Evolutionary conservation across 2,113 vertebrate genomes (phyloP), one percentile per base, ranked within the genome.

Genomic region (Merops nubicus): DNA sequence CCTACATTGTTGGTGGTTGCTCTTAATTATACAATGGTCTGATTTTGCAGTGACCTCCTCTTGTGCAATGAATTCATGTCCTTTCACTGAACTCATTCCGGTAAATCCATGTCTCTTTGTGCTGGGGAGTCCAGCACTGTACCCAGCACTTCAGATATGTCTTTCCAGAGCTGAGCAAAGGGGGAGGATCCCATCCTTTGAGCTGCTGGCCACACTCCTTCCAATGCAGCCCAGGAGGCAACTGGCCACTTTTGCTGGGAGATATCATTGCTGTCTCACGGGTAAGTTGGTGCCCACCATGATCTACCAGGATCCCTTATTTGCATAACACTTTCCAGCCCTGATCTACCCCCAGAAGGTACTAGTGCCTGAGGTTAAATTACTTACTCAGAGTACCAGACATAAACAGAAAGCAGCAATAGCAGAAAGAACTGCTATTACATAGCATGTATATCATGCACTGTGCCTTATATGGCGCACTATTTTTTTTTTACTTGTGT

Each of bases 301-400:
- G 22, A 76, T 5, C 3, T 11, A n/a, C n/a, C 3, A 21, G 45
- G 5, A 23, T 15, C 21, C 4, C 6, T 70, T 51, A 17, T 57
- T 43, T 67, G 4, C 51, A n/a, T 16, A 36, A 22, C 25, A 28
- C 16, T 62, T 83, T 67, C 16, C 23, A 82, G 43, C 8, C 8
- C 31, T n/a, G 9, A 8, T 25, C 8, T 15, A 40, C 4, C 5
- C 3, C 9, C 6, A 48, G 12, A 34, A 25, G 1, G 1, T 21
- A n/a, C 4, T 64, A 2, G 29, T 65, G 29, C 5, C 14, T 74
- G 17, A 10, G 5, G 2, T 48, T 42, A 28, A 45, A 31, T n/a
- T 56, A 53, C 1, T n/a, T 56, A 53, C 1, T 19, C 43, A 12
- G 8, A 31, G 26, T 7, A 88, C 15, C 33, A 54, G 16, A 54